Evolutionary conservation across 2,888 invertebrate genomes (phyloP).

Genomic region (Eledona agricola): DNA sequence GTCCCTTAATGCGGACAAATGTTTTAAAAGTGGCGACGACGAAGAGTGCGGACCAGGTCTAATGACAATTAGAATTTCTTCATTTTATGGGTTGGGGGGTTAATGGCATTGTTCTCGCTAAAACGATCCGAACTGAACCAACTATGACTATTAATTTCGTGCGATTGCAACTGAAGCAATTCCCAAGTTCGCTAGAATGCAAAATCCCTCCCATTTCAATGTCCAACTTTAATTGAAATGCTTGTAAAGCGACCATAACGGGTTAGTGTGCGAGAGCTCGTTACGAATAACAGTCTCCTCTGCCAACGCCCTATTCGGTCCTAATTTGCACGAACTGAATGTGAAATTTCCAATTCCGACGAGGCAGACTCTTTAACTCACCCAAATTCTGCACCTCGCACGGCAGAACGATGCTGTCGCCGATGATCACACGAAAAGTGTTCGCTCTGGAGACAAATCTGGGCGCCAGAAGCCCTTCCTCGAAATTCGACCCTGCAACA

Average conservation of each 20-base stretch:
- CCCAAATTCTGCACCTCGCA: slow-evolving; percentile 84
- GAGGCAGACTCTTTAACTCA: slow-evolving; percentile 60
- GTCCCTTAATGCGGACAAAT: too few species aligned
- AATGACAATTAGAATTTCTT: too few species aligned
- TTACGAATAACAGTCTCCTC: slow-evolving; percentile 29
- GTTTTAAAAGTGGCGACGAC: too few species aligned
- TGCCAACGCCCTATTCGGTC: slow-evolving; percentile 30
- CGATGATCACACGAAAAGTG: slow-evolving; percentile 79
- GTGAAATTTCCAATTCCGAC: slow-evolving; percentile 4
- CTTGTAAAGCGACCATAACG: slow-evolving; percentile 37
- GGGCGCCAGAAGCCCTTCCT: slow-evolving; percentile 57
- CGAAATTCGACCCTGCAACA: slow-evolving; percentile 22
- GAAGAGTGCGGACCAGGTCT: too few species aligned
- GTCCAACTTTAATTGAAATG: slow-evolving; percentile 41
- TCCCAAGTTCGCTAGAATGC: slow-evolving; percentile 39
- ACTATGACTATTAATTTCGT: slow-evolving; percentile 34
- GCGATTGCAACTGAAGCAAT: slow-evolving; percentile 40
- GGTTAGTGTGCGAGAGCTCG: slow-evolving; percentile 26
- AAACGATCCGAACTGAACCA: slow-evolving; percentile 15
- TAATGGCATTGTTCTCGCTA: too few species aligned
- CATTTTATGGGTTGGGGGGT: too few species aligned
- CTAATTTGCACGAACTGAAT: slow-evolving; percentile 25
- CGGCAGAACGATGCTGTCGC: slow-evolving; percentile 79
- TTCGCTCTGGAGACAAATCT: slow-evolving; percentile 79
- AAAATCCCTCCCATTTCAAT: slow-evolving; percentile 41